A percentile compares a stretch with the other conserved stretches of the same genome.
Evolutionary conservation across 2,113 vertebrate species (phyloP).

Genomic region (Gymnocephalus cernua): DNA sequence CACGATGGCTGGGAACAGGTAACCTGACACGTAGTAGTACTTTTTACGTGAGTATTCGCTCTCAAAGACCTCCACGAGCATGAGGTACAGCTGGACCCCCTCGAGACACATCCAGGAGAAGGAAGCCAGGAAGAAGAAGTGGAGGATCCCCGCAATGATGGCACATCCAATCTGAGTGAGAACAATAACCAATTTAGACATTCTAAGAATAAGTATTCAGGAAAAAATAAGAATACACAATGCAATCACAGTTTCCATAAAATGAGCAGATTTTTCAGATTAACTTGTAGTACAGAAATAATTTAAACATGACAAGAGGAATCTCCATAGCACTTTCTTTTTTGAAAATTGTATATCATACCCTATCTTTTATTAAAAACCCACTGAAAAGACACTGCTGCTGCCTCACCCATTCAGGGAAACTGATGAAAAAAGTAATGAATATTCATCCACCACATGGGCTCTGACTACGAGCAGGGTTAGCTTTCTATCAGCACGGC

Average conservation of each 20-base stretch:
- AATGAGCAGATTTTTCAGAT: not conserved
- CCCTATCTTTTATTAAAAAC: constrained; percentile 43
- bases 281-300: not conserved
- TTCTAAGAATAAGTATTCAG: not conserved
- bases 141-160: constrained; percentile 96
- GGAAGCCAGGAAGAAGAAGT: constrained; percentile 98
- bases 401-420: constrained; percentile 25
- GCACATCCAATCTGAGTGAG: constrained; percentile 92
- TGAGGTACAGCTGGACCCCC: constrained; percentile 98
- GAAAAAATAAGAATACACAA: not conserved
- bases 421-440: constrained; percentile 51
- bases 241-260: not conserved
- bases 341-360: constrained; percentile 29
- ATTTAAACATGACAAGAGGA: constrained; percentile 10
- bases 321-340: constrained; percentile 18
- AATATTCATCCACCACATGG: constrained; percentile 72
- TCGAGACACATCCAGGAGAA: constrained; percentile 99
- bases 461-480: constrained; percentile 52
- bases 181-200: not conserved
- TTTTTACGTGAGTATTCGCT: constrained; percentile 99
- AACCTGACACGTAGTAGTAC: constrained; percentile 97
- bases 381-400: constrained; percentile 31
- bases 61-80: constrained; percentile 99
- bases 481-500: constrained; percentile 52
- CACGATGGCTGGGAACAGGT: constrained; percentile 97